phyloP scores from a whole-genome alignment of 1,140 invertebrate species.

The Octopus sinensis region DNA sequence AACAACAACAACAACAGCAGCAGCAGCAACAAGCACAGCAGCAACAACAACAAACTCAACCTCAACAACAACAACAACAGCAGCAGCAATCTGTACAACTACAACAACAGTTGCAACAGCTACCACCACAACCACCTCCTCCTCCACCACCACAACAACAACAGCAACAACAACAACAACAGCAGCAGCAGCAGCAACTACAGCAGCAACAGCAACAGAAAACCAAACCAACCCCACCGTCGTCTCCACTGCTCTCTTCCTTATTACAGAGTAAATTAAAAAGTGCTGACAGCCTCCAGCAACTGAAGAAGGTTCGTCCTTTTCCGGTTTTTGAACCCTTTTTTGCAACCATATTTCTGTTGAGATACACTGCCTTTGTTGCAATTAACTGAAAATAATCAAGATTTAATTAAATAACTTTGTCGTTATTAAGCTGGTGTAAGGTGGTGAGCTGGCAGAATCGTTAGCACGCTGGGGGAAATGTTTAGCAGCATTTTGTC shows the following conservation, averaged over 20 bases:
- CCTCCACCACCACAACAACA: slow-evolving; percentile 15
- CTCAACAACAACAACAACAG: neutral
- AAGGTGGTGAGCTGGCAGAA: no score
- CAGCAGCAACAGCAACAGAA: slow-evolving; percentile 20
- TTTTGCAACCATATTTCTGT: no score
- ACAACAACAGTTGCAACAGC: neutral
- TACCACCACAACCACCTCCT: neutral
- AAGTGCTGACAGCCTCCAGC: slow-evolving; percentile 36
- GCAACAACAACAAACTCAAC: neutral
- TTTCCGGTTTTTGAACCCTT: neutral
- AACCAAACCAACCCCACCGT: slow-evolving; percentile 33
- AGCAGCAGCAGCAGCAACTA: slow-evolving; percentile 22
- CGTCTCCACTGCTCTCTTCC: slow-evolving; percentile 77
- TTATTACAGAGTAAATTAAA: slow-evolving; percentile 68
- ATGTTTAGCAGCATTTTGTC: no score
- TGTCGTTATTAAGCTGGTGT: no score
- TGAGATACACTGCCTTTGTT: no score
- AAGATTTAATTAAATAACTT: no score
- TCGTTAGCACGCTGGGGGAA: no score
- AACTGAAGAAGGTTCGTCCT: slow-evolving; percentile 38
- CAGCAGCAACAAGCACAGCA: neutral
- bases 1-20: slow-evolving; percentile 14
- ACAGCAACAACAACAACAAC: slow-evolving; percentile 12
- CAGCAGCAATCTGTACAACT: neutral
- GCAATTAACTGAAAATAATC: no score